Percentiles rank a stretch among this genome's conserved stretches.
Conservation (phyloP, 2,888 invertebrate genomes). For the Bimastos eiseni region DNA sequence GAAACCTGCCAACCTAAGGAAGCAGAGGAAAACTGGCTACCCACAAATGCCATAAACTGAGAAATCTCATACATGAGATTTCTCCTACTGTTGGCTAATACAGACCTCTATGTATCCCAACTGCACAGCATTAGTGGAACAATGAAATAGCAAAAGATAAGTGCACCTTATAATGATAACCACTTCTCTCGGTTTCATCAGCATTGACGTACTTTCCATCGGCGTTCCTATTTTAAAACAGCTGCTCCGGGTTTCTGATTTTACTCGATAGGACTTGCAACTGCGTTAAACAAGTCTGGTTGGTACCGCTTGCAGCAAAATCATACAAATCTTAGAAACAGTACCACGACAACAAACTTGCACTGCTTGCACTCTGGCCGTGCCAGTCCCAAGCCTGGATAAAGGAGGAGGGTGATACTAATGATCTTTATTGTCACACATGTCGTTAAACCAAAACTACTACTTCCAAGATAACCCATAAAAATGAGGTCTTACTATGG, state of each 20-base stretch:
- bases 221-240: neutral
- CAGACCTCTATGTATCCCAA: neutral
- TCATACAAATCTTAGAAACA: neutral
- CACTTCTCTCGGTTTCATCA: neutral
- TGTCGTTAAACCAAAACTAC: too few species aligned
- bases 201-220: neutral
- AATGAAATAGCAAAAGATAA: neutral
- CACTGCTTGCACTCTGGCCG: too few species aligned
- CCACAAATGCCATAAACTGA: too few species aligned
- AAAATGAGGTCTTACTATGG: neutral
- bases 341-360: neutral
- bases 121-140: neutral
- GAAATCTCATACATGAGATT: too few species aligned
- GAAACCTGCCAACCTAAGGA: constrained; percentile 9
- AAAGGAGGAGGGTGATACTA: too few species aligned
- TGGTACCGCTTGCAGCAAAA: neutral
- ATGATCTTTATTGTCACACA: too few species aligned
- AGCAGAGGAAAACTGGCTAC: neutral
- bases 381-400: too few species aligned
- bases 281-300: neutral
- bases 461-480: too few species aligned
- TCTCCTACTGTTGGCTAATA: neutral
- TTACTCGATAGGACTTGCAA: neutral
- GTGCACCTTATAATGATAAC: neutral
- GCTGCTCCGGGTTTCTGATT: neutral